phyloP scores from a whole-genome alignment of 2,888 invertebrate species.

The Drosophila anceps region DNA sequence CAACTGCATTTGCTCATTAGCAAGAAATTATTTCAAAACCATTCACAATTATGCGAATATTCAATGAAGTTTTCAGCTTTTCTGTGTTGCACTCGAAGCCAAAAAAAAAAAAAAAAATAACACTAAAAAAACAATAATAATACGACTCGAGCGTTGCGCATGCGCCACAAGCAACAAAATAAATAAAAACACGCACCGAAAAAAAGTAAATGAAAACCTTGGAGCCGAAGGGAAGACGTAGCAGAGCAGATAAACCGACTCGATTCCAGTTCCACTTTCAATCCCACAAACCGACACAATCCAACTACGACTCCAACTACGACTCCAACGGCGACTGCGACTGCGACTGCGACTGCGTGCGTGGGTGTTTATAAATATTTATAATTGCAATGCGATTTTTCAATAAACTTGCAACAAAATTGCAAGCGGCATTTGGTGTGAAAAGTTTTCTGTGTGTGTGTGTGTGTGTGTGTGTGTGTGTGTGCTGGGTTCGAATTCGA shows the following conservation, averaged over 20 bases:
- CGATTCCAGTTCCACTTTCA: slow-evolving; percentile 30
- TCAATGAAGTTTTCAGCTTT: slow-evolving; percentile 60
- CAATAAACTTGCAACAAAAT: slow-evolving; percentile 64
- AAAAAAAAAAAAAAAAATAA: slow-evolving; percentile 10
- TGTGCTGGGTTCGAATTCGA: slow-evolving; percentile 4
- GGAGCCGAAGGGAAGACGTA: slow-evolving; percentile 19
- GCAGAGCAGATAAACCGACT: slow-evolving; percentile 15
- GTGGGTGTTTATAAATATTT: slow-evolving; percentile 73
- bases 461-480: too few species aligned
- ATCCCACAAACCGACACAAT: slow-evolving; percentile 10
- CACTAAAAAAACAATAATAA: slow-evolving; percentile 21
- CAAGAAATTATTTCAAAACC: slow-evolving; percentile 26
- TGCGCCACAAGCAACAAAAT: slow-evolving; percentile 53
- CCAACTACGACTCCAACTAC: slow-evolving; percentile 5
- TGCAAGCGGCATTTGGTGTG: slow-evolving; percentile 51
- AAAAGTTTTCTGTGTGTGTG: slow-evolving; percentile 22
- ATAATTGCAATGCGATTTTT: slow-evolving; percentile 66
- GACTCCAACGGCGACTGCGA: neutral
- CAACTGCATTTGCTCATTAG: slow-evolving; percentile 72
- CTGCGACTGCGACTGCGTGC: slow-evolving; percentile 28
- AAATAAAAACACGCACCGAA: slow-evolving; percentile 47
- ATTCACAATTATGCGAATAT: slow-evolving; percentile 76
- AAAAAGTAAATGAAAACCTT: neutral
- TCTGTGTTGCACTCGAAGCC: slow-evolving; percentile 14
- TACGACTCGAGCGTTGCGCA: slow-evolving; percentile 59